Conservation (phyloP, 1,140 invertebrate species). For the Lethrus apterus region DNA sequence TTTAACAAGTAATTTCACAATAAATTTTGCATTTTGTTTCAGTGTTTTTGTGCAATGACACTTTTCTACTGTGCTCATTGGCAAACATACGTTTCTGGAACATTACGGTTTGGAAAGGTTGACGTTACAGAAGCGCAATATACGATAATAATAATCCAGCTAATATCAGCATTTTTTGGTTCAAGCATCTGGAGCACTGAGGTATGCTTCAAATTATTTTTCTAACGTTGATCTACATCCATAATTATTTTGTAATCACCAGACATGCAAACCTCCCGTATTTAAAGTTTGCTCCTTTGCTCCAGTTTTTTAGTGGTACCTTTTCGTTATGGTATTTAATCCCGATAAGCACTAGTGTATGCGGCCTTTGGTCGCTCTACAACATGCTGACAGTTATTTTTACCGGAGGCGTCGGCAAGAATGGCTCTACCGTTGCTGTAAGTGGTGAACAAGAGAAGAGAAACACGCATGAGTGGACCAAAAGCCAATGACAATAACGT, state of each 20-base stretch:
- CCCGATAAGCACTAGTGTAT: slow-evolving; percentile 61
- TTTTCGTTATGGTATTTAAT: slow-evolving; percentile 68
- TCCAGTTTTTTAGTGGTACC: slow-evolving; percentile 42
- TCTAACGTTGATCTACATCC: too few relatives aligned
- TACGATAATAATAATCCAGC: slow-evolving; percentile 82
- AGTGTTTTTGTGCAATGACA: slow-evolving; percentile 87
- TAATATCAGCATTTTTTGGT: slow-evolving; percentile 82
- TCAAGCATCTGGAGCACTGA: slow-evolving; percentile 74
- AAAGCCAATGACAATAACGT: too few relatives aligned
- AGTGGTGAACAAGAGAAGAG: too few relatives aligned
- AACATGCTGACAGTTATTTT: slow-evolving; percentile 72
- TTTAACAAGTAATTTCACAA: not conserved
- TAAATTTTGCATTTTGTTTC: slow-evolving; percentile 34
- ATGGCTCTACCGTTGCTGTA: slow-evolving; percentile 86
- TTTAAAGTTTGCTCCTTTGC: slow-evolving; percentile 4
- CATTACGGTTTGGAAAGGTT: slow-evolving; percentile 86
- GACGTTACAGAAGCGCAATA: slow-evolving; percentile 99
- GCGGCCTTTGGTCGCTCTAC: slow-evolving; percentile 59
- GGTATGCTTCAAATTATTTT: too few relatives aligned
- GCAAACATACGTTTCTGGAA: slow-evolving; percentile 97
- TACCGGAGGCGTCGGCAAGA: slow-evolving; percentile 91
- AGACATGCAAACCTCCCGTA: too few relatives aligned
- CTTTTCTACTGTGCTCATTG: slow-evolving; percentile 98
- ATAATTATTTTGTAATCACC: too few relatives aligned
- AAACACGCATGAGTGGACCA: too few relatives aligned